phyloP scores from a whole-genome alignment of 1,140 invertebrate species.

The Hormaphis cornu region DNA sequence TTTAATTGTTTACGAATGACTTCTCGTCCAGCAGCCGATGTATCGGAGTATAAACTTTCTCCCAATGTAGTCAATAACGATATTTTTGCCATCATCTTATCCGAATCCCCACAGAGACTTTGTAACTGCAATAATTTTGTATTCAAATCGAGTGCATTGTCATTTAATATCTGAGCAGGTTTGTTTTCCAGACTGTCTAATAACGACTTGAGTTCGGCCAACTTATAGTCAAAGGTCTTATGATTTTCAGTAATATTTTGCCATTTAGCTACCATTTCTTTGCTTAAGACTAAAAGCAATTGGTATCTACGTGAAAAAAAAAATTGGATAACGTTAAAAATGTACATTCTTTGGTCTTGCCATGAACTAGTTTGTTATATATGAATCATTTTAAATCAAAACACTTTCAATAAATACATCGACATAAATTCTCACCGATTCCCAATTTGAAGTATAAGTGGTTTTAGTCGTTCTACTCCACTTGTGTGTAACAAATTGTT shows the following conservation, averaged over 20 bases:
- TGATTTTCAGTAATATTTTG: conserved; percentile 77
- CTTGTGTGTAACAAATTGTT: conserved; percentile 74
- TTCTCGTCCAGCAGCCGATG: conserved; percentile 79
- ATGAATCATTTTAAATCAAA: too few relatives aligned
- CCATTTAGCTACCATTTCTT: conserved; percentile 81
- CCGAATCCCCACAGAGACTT: conserved; percentile 67
- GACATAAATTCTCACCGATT: conserved; percentile 59
- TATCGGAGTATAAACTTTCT: conserved; percentile 82
- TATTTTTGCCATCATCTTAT: conserved; percentile 71
- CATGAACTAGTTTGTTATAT: too few relatives aligned
- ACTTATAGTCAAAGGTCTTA: conserved; percentile 65
- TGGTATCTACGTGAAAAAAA: conserved; percentile 60
- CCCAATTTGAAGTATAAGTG: conserved; percentile 78
- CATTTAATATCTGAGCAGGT: conserved; percentile 49
- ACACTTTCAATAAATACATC: too few relatives aligned
- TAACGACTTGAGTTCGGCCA: conserved; percentile 67
- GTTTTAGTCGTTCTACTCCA: conserved; percentile 75
- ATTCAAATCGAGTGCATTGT: conserved; percentile 40
- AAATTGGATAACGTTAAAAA: too few relatives aligned
- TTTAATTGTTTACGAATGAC: conserved; percentile 72
- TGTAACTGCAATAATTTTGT: conserved; percentile 59
- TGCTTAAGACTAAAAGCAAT: conserved; percentile 66
- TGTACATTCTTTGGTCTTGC: too few relatives aligned
- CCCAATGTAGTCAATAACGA: conserved; percentile 60
- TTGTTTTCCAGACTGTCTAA: conserved; percentile 65